A percentile compares a stretch with the other conserved stretches of the same genome.
Conservation (phyloP, 2,888 invertebrate genomes). For the Apodemia mormo region DNA sequence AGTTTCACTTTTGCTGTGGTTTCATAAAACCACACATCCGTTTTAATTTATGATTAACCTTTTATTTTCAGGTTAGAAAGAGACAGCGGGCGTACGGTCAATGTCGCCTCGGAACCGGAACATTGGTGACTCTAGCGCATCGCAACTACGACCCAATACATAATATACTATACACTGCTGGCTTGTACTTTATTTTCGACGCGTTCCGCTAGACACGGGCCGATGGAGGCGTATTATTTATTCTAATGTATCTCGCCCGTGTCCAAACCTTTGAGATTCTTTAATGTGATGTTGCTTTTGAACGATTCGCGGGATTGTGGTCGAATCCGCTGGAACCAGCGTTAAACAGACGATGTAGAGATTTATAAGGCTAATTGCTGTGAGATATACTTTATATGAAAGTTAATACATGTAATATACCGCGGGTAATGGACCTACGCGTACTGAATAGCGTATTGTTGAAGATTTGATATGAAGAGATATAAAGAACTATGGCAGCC, state of each 20-base stretch:
- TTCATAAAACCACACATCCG: too few relatives aligned
- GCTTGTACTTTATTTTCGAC: conserved; percentile 45
- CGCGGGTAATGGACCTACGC: conserved; percentile 28
- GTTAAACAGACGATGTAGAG: conserved; percentile 18
- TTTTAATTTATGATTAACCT: too few relatives aligned
- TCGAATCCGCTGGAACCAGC: conserved; percentile 22
- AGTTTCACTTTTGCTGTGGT: too few relatives aligned
- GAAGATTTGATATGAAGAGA: conserved; percentile 24
- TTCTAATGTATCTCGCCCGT: conserved; percentile 31
- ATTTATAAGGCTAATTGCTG: conserved; percentile 30
- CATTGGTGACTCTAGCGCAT: conserved; percentile 11
- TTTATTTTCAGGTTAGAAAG: neutral
- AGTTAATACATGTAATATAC: conserved; percentile 33
- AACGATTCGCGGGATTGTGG: conserved; percentile 20
- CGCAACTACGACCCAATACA: neutral
- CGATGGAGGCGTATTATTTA: conserved; percentile 31
- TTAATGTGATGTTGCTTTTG: conserved; percentile 24
- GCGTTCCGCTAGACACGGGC: neutral
- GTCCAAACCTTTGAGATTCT: conserved; percentile 32
- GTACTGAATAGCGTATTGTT: neutral
- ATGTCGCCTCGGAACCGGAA: neutral
- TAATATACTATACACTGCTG: conserved; percentile 38
- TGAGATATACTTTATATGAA: conserved; percentile 35
- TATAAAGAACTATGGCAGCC: conserved; percentile 27
- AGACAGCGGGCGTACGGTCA: conserved; percentile 11